Base-by-base conservation (phyloP, 2,113 vertebrate species). In the Ranitomeya imitator region DNA sequence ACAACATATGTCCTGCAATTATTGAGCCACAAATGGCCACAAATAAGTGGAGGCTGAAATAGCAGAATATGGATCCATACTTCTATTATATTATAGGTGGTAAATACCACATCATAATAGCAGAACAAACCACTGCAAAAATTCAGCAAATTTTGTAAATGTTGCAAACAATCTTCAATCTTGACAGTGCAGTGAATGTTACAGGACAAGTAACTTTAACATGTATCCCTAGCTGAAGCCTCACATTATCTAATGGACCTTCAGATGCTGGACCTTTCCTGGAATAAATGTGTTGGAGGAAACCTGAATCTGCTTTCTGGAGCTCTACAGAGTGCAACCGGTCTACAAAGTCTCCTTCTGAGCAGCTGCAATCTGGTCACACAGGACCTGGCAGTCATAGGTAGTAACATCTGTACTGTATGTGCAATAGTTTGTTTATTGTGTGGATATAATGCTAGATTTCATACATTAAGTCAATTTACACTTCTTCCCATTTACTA, bases 261-360 rank as follows among this genome's bases (percentile, higher is more conserved):
- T 91, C 91, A 92, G 93, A 92, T 89, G 16, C 84, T 99, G 90
- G 93, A 95, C 89, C 92, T 99, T 77, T 98, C 97, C 87, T 99
- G 97, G 97, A 96, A 96, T 93, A 98, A 97, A 88, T 96, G 95
- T 90, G 94, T 97, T 78, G 96, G 96, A 11, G 96, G 96, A 59
- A 97, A 93, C 86, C 90, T 97, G 89, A 90, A 93, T 59, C 91
- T 95, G 90, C 94, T 98, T 89, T 92, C 96, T 89, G 95, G 95
- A 60, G 92, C 91, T 0, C 83, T 98, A 83, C 94, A 94, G 91
- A 92, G 92, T 52, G 92, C 93, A 3, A 83, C 88, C 3, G 79
- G 90, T 85, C 95, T 97, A 86, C 91, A 90, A 88, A 96, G 95
- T 90, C 94, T 97, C 89, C 94, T 92, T 89, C 94, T 98, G 92